phyloP scores from a whole-genome alignment of 2,888 invertebrate genomes.

The Fragum sueziense region DNA sequence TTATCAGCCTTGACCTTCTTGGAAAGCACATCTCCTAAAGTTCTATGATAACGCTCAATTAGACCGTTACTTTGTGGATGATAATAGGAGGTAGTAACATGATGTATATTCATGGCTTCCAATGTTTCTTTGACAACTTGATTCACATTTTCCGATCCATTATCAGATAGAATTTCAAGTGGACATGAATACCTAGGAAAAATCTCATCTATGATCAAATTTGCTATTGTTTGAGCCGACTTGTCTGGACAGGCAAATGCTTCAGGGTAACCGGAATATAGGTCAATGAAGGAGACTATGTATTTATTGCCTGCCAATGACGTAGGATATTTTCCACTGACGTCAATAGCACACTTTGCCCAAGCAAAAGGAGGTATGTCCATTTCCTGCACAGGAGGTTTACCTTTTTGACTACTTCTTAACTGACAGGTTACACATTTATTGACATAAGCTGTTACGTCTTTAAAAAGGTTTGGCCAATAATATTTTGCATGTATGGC shows the following conservation, averaged over 20 bases:
- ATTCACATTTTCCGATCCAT: constrained; percentile 17
- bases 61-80: constrained; percentile 11
- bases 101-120: constrained; percentile 10
- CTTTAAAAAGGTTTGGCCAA: constrained; percentile 54
- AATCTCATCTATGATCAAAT: constrained; percentile 51
- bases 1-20: constrained; percentile 5
- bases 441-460: constrained; percentile 34
- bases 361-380: constrained; percentile 36
- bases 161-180: constrained; percentile 28
- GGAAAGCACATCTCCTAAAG: constrained; percentile 1
- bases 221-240: constrained; percentile 37
- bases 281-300: constrained; percentile 33
- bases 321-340: constrained; percentile 33
- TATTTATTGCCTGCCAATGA: constrained; percentile 37
- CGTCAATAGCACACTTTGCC: constrained; percentile 30
- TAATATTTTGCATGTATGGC: constrained; percentile 39
- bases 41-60: constrained; percentile 25
- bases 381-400: constrained; percentile 38
- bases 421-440: constrained; percentile 42
- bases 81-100: constrained; percentile 6
- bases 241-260: constrained; percentile 48
- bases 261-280: constrained; percentile 43
- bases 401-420: constrained; percentile 20
- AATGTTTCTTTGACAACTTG: constrained; percentile 19
- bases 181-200: constrained; percentile 43